phyloP scores from a whole-genome alignment of 2,113 vertebrate species.

The Carassius auratus region DNA sequence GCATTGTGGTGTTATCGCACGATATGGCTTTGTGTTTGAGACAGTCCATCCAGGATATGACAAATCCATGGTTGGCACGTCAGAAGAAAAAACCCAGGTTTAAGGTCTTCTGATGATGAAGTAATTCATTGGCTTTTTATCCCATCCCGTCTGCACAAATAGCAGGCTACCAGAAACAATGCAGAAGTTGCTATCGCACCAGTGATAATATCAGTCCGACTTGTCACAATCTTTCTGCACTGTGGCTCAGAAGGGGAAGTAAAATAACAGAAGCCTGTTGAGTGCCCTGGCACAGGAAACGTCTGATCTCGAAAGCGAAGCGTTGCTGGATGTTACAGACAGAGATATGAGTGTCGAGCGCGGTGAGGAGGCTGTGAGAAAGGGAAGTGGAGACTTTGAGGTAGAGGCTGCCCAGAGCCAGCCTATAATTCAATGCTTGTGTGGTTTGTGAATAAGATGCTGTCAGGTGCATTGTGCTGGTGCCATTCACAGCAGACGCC shows the following conservation, averaged over 20 bases:
- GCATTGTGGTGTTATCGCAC: background rate
- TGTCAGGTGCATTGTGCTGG: background rate
- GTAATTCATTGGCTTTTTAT: too few relatives aligned
- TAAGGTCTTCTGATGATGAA: too few relatives aligned
- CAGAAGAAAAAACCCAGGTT: background rate
- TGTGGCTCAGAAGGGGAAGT: constrained; percentile 65
- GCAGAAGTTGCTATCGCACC: constrained; percentile 34
- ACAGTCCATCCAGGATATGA: background rate
- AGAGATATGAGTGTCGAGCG: constrained; percentile 62
- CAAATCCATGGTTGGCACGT: background rate
- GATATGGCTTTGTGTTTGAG: background rate
- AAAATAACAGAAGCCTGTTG: constrained; percentile 69
- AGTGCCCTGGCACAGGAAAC: constrained; percentile 74
- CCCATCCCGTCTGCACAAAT: background rate
- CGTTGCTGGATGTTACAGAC: constrained; percentile 65
- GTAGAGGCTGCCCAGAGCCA: constrained; percentile 40
- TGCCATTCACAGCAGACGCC: background rate
- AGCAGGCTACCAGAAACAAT: constrained; percentile 11
- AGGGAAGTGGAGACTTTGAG: constrained; percentile 51
- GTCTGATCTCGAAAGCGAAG: constrained; percentile 73
- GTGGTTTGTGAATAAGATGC: constrained; percentile 47
- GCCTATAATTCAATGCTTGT: constrained; percentile 39
- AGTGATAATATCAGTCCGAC: constrained; percentile 22
- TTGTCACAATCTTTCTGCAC: constrained; percentile 15
- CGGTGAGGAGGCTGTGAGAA: constrained; percentile 47